Percentiles rank a stretch among this genome's conserved stretches.
These are phyloP conservation scores for Ceratosolen fusciceps DNA, from an alignment of 1,140 invertebrate genomes.

Conservation along the genomic window DNA sequence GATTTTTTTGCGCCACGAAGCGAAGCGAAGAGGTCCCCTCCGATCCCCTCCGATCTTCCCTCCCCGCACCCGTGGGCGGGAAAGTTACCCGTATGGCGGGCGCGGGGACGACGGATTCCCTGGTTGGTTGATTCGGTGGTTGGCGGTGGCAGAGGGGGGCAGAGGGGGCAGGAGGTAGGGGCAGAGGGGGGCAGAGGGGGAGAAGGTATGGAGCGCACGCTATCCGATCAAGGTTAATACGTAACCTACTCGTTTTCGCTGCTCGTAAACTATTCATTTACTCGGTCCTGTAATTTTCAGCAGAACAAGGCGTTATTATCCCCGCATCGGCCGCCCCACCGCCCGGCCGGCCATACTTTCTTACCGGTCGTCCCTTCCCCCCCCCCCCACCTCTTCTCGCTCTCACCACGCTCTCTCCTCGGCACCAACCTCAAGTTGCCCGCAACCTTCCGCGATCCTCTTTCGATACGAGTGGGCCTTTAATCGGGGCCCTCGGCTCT, in stretches of 20 bases:
- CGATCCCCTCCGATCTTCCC: no score
- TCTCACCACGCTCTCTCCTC: no score
- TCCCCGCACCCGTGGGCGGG: no score
- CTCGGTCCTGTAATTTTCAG: slow-evolving; percentile 66
- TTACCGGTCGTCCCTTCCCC: slow-evolving; percentile 29
- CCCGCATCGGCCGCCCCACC: no score
- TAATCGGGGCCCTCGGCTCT: neutral
- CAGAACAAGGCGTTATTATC: slow-evolving; percentile 61
- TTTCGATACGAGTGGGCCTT: slow-evolving; percentile 44
- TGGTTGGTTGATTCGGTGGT: no score
- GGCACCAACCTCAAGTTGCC: neutral
- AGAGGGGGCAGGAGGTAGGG: neutral
- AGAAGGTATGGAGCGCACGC: slow-evolving; percentile 22
- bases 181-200: neutral
- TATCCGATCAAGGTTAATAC: slow-evolving; percentile 28
- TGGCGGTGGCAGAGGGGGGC: neutral
- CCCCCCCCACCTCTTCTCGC: neutral
- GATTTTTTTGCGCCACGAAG: no score
- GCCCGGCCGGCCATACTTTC: slow-evolving; percentile 52
- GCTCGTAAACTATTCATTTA: slow-evolving; percentile 70
- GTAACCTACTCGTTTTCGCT: slow-evolving; percentile 61
- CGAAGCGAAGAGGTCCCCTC: no score
- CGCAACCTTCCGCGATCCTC: slow-evolving; percentile 47
- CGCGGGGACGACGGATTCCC: no score
- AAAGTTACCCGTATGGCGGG: no score